Evolutionary conservation across 2,113 vertebrate genomes (phyloP), one percentile per base, ranked within the genome.

Genomic region (Osmerus mordax): DNA sequence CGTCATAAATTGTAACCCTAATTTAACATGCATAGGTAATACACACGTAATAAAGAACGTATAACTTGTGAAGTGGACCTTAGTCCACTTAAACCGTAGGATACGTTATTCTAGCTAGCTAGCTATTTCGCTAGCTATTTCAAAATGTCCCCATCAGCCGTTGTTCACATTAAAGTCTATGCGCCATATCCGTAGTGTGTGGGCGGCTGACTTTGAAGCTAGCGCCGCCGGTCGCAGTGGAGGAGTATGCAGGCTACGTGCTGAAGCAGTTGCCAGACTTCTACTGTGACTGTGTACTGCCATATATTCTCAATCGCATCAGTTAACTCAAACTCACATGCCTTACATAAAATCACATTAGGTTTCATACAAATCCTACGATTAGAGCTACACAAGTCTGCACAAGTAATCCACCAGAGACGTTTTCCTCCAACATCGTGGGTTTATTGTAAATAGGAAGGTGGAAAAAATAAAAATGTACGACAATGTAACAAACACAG

Each of bases 121-220:
- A 54, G 73, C 76, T 85, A 87, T 72, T 89, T 47, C 41, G 41
- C 41, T 47, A 47, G 41, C 87, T 89, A 82, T 89, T 89, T 89
- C 90, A 92, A 91, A 91, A 91, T 91, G 91, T 91, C 91, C 88
- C 80, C 89, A 81, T 84, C 86, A 77, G 82, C 79, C 82, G 86
- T 87, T 83, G 74, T 69, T 89, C 84, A 84, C 87, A n/a, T 69
- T 72, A 86, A 88, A 87, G 80, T 59, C 64, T 52, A 15, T 81
- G 76, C 86, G 86, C 72, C 84, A 90, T 74, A 90, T 93, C 91
- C 84, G 78, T 60, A 11, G 21, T 52, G 55, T 52, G n/a, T 6
- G 18, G 18, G 12, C 19, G n/a, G 19, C 32, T 21, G 18, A 3
- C 19, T 47, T 21, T 8, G 62, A 61, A 15, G 13, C 11, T 18